phyloP scores from a whole-genome alignment of 2,113 vertebrate genomes.

The Hemiprocne comata region DNA sequence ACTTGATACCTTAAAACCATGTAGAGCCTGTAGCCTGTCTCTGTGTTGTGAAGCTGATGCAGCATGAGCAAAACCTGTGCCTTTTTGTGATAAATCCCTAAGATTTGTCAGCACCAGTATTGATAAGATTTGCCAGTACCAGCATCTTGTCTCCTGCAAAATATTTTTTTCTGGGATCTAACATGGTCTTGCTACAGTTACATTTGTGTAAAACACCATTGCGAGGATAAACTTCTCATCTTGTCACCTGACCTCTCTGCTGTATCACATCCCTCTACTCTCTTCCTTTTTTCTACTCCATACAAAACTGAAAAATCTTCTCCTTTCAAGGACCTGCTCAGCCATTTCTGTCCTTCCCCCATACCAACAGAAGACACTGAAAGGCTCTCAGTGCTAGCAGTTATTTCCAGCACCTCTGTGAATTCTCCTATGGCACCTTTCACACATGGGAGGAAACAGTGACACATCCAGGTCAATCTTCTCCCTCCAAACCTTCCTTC shows the following conservation, averaged over 20 bases:
- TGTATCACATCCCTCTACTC: not conserved
- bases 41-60: not conserved
- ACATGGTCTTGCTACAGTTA: not conserved
- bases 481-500: not conserved
- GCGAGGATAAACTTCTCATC: not conserved
- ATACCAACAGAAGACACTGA: not conserved
- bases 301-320: not conserved
- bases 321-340: not conserved
- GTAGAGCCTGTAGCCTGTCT: not conserved
- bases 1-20: not conserved
- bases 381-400: not conserved
- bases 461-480: not conserved
- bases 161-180: not conserved
- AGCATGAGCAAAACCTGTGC: not conserved
- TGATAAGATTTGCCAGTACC: not conserved
- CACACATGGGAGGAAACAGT: not conserved
- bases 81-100: not conserved
- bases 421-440: not conserved
- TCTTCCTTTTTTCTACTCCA: not conserved
- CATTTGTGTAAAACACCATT: not conserved
- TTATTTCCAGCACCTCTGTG: not conserved
- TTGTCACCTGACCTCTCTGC: not conserved
- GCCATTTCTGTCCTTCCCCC: not conserved
- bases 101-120: not conserved
- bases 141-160: not conserved